Percentiles rank a stretch among this genome's conserved stretches.
Conservation (phyloP, 2,888 invertebrate genomes). For the Odontothrips loti region DNA sequence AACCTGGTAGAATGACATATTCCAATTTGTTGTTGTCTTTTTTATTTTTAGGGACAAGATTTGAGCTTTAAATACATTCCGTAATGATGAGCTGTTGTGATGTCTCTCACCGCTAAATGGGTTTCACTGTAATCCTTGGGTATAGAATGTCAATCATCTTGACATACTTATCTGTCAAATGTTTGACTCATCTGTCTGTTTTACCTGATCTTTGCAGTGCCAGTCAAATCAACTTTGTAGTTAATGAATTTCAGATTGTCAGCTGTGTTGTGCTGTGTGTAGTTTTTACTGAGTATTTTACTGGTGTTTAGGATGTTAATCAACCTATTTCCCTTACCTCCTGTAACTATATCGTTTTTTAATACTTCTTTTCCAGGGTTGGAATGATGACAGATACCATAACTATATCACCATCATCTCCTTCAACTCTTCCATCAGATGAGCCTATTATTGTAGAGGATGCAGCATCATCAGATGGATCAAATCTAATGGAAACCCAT, state of each 20-base stretch:
- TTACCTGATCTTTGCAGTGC: too few species aligned
- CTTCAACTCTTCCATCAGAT: neutral
- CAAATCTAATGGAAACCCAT: neutral
- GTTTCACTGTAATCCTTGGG: neutral
- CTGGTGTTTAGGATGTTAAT: neutral
- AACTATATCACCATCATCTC: neutral
- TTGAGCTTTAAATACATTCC: neutral
- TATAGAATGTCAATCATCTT: neutral
- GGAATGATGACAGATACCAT: neutral
- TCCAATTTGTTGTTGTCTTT: neutral
- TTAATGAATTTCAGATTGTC: too few species aligned
- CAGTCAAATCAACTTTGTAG: neutral
- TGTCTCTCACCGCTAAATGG: neutral
- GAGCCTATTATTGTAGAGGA: neutral
- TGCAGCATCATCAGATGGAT: constrained; percentile 3
- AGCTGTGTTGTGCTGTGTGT: neutral
- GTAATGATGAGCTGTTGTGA: neutral
- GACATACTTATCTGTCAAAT: neutral
- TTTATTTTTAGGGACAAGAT: neutral
- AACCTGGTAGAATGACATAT: neutral
- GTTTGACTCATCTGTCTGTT: neutral
- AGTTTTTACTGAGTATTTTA: neutral
- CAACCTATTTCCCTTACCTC: neutral
- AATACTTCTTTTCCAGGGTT: neutral
- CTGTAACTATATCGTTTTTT: neutral